Base-by-base conservation (phyloP, 2,888 invertebrate species). In the Hymenopus coronatus region DNA sequence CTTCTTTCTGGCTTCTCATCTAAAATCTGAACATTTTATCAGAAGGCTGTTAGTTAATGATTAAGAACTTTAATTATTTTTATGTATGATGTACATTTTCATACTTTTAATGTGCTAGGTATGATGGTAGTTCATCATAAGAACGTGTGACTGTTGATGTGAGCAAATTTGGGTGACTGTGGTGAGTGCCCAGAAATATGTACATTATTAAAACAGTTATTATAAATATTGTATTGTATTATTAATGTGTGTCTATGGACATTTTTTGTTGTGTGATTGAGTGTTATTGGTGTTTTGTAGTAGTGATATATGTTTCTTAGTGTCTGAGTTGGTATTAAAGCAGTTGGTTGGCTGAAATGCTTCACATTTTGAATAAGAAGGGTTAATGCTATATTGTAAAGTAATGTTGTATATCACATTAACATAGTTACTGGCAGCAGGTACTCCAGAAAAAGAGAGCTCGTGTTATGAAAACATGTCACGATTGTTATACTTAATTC, bases 331-430 rank as follows among this genome's bases (percentile, higher is more conserved):
- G 84, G 89, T 40, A 81, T 88, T 84, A 88, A 82, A 88, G 84
- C 84, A 85, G 87, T 40, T 88, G 84, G 82, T 84, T 89, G 82
- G 70, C 83, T 85, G 90, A 90, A 90, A 90, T 90, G 90, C 90
- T 90, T 90, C 90, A 90, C 84, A 89, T 90, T 90, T 90, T 90
- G 90, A 89, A 54, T 30, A 20, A 33, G 82, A 82, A 81, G 33
- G 28, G 28, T 15, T 70, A 70, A 70, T 20, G 15, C 54, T 25
- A 70, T 70, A 82, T 30, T 87, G 82, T 82, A 86, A 81, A 28
- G 28, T 86, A 87, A 87, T 4, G 25, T 54, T 70, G 54, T 87
- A 28, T 87, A 33, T 87, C 87, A 82, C 30, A 33, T 82, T 86
- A 82, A 33, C 14, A 40, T 87, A 87, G 87, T 87, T 70, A 70